Base-by-base conservation (phyloP, 2,797 vertebrate genomes). In the Rhinophrynus dorsalis region DNA sequence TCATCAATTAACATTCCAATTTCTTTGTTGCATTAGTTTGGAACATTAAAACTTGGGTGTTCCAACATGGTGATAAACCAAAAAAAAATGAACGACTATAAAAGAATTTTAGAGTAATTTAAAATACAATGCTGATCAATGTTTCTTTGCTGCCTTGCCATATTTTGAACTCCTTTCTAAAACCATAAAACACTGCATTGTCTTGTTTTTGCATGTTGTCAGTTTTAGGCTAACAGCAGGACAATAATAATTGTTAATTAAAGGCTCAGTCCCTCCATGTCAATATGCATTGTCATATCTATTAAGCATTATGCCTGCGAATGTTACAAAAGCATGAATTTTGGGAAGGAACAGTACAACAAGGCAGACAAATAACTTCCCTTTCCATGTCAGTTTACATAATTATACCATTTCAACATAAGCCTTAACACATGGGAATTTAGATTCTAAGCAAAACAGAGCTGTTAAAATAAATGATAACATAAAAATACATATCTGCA, bases 241-340 rank as follows among this genome's bases (percentile, higher is more conserved):
- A 57, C 59, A 63, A 71, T 71, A 71, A 71, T 63, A 57, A 71
- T 56, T 50, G 59, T 64, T 64, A 71, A 64, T 56, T 63, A 63
- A 71, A 56, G 40, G 21, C 51, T 71, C 51, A 64, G 29, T 15
- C 68, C 50, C 12, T 23, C 10, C 24, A 60, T 72, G 60, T 63
- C 68, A 64, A 50, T 50, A 56, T 11, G 59, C 32, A 57, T 48
- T 47, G 59, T 48, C 42, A 45, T 64, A 37, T 64, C 23, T 24
- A 57, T 50, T 64, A 56, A 38, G 40, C 42, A 57, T 64, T 27
- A 40, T 50, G 52, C 42, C 57, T 48, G 29, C 5, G 38, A 24
- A 63, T 23, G 27, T 56, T 57, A 48, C 47, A 44, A 63, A 29
- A 63, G 12, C 59, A 47, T 21, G 30, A 71, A 54, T 55, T 27